Evolutionary conservation across 2,797 vertebrate genomes (phyloP).

Genomic region (Crenuchus spilurus): DNA sequence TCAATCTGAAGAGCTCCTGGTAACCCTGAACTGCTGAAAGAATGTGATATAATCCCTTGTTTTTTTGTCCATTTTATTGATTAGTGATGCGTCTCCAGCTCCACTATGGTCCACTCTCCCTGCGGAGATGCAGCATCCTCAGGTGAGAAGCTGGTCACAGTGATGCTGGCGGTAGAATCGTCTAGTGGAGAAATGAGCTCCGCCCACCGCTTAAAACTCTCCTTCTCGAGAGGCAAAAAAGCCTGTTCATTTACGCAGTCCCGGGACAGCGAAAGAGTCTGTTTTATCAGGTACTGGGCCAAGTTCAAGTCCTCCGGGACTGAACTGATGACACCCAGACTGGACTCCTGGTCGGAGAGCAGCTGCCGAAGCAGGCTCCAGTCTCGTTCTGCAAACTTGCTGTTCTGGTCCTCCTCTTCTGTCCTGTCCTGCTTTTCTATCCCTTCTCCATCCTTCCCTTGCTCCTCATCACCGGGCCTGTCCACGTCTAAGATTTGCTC

Average conservation of each 20-base stretch:
- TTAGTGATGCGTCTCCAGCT: slow-evolving; percentile 98
- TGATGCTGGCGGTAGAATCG: slow-evolving; percentile 93
- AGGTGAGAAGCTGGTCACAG: slow-evolving; percentile 95
- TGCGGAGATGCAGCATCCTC: slow-evolving; percentile 95
- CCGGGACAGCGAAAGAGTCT: slow-evolving; percentile 92
- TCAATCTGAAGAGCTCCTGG: slow-evolving; percentile 36
- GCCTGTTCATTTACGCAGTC: slow-evolving; percentile 87
- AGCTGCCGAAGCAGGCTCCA: slow-evolving; percentile 94
- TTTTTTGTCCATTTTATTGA: slow-evolving; percentile 1
- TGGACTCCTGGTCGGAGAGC: slow-evolving; percentile 91
- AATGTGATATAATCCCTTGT: slow-evolving; percentile 4
- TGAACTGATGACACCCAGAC: slow-evolving; percentile 89
- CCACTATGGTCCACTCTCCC: slow-evolving; percentile 98
- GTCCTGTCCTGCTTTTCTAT: slow-evolving; percentile 70
- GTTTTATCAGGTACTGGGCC: slow-evolving; percentile 98
- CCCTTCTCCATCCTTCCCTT: slow-evolving; percentile 76
- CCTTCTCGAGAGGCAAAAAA: slow-evolving; percentile 84
- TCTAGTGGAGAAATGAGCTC: slow-evolving; percentile 93
- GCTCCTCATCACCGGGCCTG: slow-evolving; percentile 76
- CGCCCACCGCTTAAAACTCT: slow-evolving; percentile 91
- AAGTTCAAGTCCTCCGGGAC: slow-evolving; percentile 97
- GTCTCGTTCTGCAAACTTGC: slow-evolving; percentile 91
- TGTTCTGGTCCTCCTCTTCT: slow-evolving; percentile 75
- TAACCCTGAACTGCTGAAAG: slow-evolving; percentile 13
- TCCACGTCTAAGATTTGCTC: slow-evolving; percentile 86